Conservation (phyloP, 2,797 vertebrate genomes). For the Gastrophryne carolinensis region DNA sequence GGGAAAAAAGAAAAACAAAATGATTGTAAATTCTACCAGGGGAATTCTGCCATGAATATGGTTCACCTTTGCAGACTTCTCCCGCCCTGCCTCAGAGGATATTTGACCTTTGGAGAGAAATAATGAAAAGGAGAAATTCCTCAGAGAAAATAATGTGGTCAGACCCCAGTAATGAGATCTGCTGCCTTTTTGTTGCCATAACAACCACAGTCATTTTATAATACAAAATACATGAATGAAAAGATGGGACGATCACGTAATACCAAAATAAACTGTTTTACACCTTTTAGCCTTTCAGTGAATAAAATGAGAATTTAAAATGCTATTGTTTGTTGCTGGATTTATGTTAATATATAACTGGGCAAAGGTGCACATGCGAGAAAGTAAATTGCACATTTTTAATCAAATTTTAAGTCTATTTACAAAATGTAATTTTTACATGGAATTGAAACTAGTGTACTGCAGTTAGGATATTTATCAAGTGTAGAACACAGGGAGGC, state of each 20-base stretch:
- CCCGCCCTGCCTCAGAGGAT: conserved; percentile 89
- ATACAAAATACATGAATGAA: conserved; percentile 91
- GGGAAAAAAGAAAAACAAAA: conserved; percentile 69
- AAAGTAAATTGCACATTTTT: no score
- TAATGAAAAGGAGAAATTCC: conserved; percentile 89
- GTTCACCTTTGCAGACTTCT: conserved; percentile 86
- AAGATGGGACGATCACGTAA: conserved; percentile 71
- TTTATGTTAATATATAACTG: neutral
- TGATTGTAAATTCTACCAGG: conserved; percentile 85
- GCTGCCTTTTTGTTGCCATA: conserved; percentile 90
- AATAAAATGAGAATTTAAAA: conserved; percentile 50
- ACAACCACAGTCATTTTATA: conserved; percentile 85
- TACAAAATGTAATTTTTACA: no score
- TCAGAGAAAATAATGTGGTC: conserved; percentile 91
- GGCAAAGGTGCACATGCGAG: neutral
- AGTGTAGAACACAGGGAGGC: no score
- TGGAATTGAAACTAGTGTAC: no score
- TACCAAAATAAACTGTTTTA: conserved; percentile 55
- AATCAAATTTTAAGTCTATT: no score
- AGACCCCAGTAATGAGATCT: conserved; percentile 95
- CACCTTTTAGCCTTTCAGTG: conserved; percentile 55
- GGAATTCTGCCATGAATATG: conserved; percentile 84
- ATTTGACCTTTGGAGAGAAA: conserved; percentile 94
- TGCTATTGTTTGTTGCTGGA: conserved; percentile 27
- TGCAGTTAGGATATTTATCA: no score